Base-by-base conservation (phyloP, 1,140 invertebrate genomes). In the Eriosoma lanigerum region DNA sequence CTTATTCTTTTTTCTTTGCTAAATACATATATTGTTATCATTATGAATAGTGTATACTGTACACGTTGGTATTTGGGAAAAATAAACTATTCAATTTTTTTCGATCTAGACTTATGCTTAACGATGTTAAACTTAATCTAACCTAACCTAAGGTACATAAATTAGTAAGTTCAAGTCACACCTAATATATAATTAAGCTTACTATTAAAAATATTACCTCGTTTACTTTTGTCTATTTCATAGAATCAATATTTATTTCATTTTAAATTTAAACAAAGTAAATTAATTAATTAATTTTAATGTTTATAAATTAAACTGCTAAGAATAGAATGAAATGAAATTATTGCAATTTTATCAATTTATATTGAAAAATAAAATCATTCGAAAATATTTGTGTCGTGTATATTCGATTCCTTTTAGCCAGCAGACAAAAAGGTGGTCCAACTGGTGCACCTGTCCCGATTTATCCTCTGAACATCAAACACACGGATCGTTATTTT, bases 401-500 rank as follows among this genome's bases (percentile, higher is more conserved):
- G 24, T 17, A 21, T 24, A 26, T 72, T 72, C 48, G 17, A 72
- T 72, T 29, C 3, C 10, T 72, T 72, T 52, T 50, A 29, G 9
- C 17, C 38, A 38, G 44, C n/a, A n/a, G 38, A 29, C 44, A 13
- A 26, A 62, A 29, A 76, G 54, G 73, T 76, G 73, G 46, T 54
- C 52, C 56, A 38, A 76, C 73, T 48, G 52, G 56, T 62, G 75
- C 75, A 78, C 75, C 54, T 78, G 75, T 58, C n/a, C 54, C 56
- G 58, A 60, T 60, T 60, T 78, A 78, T 48, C 38, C 54, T 78
- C 52, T 13, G 9, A 78, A 78, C 56, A 44, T 62, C 56, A 48
- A 78, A 78, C 75, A 62, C 56, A 26, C 54, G 2, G 56, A 48
- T 78, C 56, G 75, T 78, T 78, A 62, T 78, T 78, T 78, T 76